Evolutionary conservation across 2,113 vertebrate genomes (phyloP), one percentile per base, ranked within the genome.

Genomic region (Motacilla tschutschensis): DNA sequence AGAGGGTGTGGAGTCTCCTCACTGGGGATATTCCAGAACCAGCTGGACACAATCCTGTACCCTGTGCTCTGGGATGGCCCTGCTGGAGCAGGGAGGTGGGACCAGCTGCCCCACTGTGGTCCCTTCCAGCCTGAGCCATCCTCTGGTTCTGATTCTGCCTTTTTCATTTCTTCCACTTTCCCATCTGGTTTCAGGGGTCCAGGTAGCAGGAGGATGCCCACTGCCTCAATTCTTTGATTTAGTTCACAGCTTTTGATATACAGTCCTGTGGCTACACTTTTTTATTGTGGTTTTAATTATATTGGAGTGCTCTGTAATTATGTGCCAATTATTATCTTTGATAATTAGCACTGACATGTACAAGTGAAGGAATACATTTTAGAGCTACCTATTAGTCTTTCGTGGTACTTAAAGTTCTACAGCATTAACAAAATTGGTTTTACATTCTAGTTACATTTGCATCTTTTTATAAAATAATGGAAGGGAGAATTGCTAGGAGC

Each of bases 281-380:
- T 28, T 28, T 63, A 78, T 28, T 51, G 8, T 35, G 36, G 55
- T 81, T 83, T 92, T 64, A 91, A 75, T 79, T 75, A n/a, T 36
- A 47, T 21, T 13, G 10, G 17, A 79, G 24, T 79, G 29, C 33
- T 79, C 35, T 0, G 0, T 51, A 82, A 87, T 72, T 82, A 46
- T 47, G 55, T 28, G 36, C 28, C 36, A 43, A 55, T 72, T 87
- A 70, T 72, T 81, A 46, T 48, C 5, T 79, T 82, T 50, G 4
- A 19, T 72, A 77, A 77, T 77, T 77, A 65, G 36, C 35, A 50
- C 51, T 83, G 79, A 57, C 16, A 38, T 5, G 12, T 28, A 29
- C 31, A 75, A 64, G 17, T 36, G 28, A 60, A 83, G 5, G 41
- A 71, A 59, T 58, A 72, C 3, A 17, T 72, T 82, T 87, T 51